phyloP scores from a whole-genome alignment of 2,113 vertebrate genomes.

The Coptodon bakossiorum region DNA sequence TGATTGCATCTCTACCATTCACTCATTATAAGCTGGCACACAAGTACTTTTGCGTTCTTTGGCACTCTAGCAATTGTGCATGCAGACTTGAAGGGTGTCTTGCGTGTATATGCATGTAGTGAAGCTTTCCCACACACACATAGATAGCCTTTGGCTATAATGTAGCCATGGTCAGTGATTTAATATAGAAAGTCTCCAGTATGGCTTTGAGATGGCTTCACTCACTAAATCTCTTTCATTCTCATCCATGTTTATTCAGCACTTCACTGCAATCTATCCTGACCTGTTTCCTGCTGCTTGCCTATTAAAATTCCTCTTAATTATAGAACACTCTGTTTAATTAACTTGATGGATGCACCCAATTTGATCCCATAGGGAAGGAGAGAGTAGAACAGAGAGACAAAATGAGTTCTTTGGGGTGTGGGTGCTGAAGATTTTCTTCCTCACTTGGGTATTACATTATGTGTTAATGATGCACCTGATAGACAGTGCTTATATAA shows the following conservation, averaged over 20 bases:
- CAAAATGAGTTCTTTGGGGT: slow-evolving; percentile 17
- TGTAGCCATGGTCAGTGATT: slow-evolving; percentile 11
- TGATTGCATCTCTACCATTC: neutral
- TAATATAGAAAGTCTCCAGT: neutral
- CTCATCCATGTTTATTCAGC: slow-evolving; percentile 60
- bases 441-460: neutral
- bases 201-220: slow-evolving; percentile 28
- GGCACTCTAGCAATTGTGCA: neutral
- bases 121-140: neutral
- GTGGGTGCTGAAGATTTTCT: slow-evolving; percentile 16
- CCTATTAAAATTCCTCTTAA: slow-evolving; percentile 68
- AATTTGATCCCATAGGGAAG: slow-evolving; percentile 49
- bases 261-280: slow-evolving; percentile 56
- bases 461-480: slow-evolving; percentile 4
- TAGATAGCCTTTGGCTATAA: neutral
- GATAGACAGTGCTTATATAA: neutral
- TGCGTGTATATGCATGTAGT: neutral
- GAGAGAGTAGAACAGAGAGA: slow-evolving; percentile 11
- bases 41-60: neutral
- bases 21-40: neutral
- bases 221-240: slow-evolving; percentile 47
- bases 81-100: neutral
- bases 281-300: slow-evolving; percentile 58
- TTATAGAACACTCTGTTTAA: slow-evolving; percentile 69
- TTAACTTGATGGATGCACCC: slow-evolving; percentile 65